These are phyloP conservation scores for Trichopoda pennipes DNA, from an alignment of 2,888 invertebrate species.

Conservation along the genomic window DNA sequence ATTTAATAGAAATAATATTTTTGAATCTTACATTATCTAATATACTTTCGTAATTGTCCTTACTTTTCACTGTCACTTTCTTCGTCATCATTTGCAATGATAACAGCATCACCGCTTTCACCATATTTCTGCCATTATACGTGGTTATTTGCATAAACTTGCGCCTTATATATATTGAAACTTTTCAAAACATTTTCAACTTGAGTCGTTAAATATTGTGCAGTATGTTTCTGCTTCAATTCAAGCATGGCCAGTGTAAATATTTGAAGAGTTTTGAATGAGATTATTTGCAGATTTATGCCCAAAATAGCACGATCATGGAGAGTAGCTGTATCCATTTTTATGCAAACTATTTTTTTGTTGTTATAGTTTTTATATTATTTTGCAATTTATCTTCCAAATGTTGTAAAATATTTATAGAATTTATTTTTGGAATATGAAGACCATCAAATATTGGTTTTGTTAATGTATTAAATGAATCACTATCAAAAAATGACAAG, in stretches of 20 bases:
- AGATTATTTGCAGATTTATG: slow-evolving; percentile 24
- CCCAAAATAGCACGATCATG: slow-evolving; percentile 27
- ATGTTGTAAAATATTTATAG: neutral
- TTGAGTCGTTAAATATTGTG: too few relatives aligned
- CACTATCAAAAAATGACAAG: slow-evolving; percentile 21
- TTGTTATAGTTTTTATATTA: slow-evolving; percentile 25
- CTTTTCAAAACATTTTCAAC: too few relatives aligned
- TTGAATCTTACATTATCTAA: slow-evolving; percentile 16
- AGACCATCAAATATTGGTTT: slow-evolving; percentile 26
- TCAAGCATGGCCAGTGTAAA: slow-evolving; percentile 22
- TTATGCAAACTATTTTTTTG: too few relatives aligned
- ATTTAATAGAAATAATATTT: slow-evolving; percentile 20
- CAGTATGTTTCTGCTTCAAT: slow-evolving; percentile 15
- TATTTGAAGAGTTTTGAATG: slow-evolving; percentile 19
- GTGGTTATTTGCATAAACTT: slow-evolving; percentile 21
- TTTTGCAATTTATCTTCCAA: slow-evolving; percentile 18
- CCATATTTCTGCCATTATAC: slow-evolving; percentile 23
- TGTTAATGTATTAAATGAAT: slow-evolving; percentile 11
- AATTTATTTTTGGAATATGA: too few relatives aligned
- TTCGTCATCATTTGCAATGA: slow-evolving; percentile 22
- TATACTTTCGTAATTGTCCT: slow-evolving; percentile 22
- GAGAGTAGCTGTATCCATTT: neutral
- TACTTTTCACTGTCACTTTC: slow-evolving; percentile 22
- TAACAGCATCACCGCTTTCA: slow-evolving; percentile 17
- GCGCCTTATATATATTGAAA: slow-evolving; percentile 22